Percentiles rank a stretch among this genome's conserved stretches.
These are phyloP conservation scores for Eristalis pertinax DNA, from an alignment of 2,888 invertebrate genomes.

Conservation along the genomic window DNA sequence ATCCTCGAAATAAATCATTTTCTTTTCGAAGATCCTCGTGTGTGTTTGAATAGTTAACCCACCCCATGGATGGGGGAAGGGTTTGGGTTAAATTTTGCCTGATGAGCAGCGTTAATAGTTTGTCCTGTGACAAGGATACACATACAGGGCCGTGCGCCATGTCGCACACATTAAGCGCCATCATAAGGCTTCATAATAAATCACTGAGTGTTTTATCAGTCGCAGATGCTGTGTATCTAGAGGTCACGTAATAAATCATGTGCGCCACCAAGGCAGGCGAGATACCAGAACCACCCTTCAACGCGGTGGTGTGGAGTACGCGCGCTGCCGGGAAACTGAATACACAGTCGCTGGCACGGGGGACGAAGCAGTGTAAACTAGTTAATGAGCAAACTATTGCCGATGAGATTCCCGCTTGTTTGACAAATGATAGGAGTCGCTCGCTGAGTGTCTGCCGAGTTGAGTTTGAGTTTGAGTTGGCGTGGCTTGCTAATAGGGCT, in stretches of 20 bases:
- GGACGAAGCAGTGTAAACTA: constrained; percentile 48
- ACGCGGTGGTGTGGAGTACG: neutral
- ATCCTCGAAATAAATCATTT: neutral
- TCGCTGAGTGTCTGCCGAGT: neutral
- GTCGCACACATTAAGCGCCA: constrained; percentile 33
- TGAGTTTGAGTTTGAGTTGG: neutral
- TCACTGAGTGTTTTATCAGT: constrained; percentile 48
- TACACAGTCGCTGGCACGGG: constrained; percentile 10
- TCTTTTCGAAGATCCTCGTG: neutral
- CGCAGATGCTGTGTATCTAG: constrained; percentile 40
- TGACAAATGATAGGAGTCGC: constrained; percentile 42
- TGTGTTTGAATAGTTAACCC: neutral
- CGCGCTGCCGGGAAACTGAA: neutral
- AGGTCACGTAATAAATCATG: constrained; percentile 40
- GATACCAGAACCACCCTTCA: constrained; percentile 7
- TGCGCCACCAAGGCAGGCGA: neutral
- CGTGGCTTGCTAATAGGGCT: neutral
- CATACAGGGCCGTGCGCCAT: neutral
- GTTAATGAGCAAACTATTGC: constrained; percentile 66
- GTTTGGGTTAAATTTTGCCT: neutral
- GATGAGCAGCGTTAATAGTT: neutral
- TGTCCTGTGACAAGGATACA: neutral
- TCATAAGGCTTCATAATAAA: constrained; percentile 53
- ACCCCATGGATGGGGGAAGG: neutral
- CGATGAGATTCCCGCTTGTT: constrained; percentile 15